phyloP scores from a whole-genome alignment of 2,113 vertebrate genomes.

The Toxotes jaculatrix region DNA sequence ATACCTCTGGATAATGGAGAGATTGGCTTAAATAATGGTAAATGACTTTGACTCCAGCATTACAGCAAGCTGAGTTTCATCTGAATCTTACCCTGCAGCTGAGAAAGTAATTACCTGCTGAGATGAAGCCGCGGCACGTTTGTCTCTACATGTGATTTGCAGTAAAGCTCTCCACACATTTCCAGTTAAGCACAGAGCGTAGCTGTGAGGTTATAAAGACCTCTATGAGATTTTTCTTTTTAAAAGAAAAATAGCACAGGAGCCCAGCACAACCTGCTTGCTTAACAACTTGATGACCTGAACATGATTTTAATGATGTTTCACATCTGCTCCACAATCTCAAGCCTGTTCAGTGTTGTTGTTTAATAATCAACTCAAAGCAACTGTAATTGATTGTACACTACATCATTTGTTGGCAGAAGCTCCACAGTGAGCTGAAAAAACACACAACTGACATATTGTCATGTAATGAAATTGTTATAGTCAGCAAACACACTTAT shows the following conservation, averaged over 20 bases:
- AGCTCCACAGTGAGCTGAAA: background rate
- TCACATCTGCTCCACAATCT: background rate
- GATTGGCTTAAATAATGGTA: constrained; percentile 24
- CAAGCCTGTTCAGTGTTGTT: background rate
- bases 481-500: too few species aligned
- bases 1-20: constrained; percentile 33
- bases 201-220: background rate
- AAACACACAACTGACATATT: background rate
- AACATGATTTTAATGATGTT: background rate
- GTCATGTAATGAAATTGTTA: too few species aligned
- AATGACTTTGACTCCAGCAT: constrained; percentile 16
- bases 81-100: constrained; percentile 47
- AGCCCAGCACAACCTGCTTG: background rate
- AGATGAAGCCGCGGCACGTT: constrained; percentile 41
- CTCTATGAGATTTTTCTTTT: background rate
- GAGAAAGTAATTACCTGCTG: constrained; percentile 61
- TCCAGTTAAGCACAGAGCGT: constrained; percentile 1
- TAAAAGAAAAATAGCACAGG: background rate
- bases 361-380: background rate
- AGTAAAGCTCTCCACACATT: constrained; percentile 13
- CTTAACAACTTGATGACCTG: background rate
- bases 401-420: background rate
- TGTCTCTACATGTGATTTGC: constrained; percentile 25
- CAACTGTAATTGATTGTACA: background rate
- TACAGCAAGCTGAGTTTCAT: constrained; percentile 17